phyloP scores from a whole-genome alignment of 2,888 invertebrate species.

The Nezara viridula region DNA sequence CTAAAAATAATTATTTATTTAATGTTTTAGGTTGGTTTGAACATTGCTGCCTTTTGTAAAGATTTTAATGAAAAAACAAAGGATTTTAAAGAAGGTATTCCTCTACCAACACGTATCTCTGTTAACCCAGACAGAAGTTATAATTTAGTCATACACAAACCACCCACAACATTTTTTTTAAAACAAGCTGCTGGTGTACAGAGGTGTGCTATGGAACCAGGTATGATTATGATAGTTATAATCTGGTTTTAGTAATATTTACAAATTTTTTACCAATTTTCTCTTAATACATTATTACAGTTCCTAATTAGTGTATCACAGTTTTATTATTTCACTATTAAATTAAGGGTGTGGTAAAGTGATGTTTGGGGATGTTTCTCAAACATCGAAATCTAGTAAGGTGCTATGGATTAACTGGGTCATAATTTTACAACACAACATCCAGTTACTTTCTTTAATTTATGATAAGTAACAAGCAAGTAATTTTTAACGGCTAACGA shows the following conservation, averaged over 20 bases:
- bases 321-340: too few species aligned
- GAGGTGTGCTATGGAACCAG: conserved; percentile 81
- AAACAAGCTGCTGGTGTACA: conserved; percentile 95
- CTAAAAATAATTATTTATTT: not conserved
- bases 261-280: not conserved
- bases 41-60: conserved; percentile 96
- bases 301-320: not conserved
- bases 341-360: too few species aligned
- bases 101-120: conserved; percentile 85
- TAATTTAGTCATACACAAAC: conserved; percentile 84
- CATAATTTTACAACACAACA: too few species aligned
- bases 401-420: too few species aligned
- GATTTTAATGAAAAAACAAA: conserved; percentile 96
- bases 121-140: conserved; percentile 90
- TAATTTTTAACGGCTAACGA: too few species aligned
- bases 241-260: not conserved
- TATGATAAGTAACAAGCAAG: too few species aligned
- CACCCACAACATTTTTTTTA: conserved; percentile 89
- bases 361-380: too few species aligned
- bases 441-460: too few species aligned
- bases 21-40: conserved; percentile 86
- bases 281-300: not conserved
- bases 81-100: conserved; percentile 90
- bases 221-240: conserved; percentile 67
- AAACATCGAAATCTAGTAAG: too few species aligned